phyloP scores from a whole-genome alignment of 2,888 invertebrate species.

The Epinotia nisella region DNA sequence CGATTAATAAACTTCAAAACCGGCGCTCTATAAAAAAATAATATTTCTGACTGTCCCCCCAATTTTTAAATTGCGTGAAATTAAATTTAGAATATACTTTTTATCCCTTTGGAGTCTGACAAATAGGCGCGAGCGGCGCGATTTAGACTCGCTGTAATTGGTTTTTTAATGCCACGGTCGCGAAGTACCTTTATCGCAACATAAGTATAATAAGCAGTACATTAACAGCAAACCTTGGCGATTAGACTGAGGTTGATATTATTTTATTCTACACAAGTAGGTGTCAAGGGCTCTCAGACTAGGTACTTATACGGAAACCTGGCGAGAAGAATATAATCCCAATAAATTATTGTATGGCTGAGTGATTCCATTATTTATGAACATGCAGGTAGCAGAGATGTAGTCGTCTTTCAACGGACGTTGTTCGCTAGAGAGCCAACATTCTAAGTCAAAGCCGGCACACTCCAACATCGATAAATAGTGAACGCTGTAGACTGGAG shows the following conservation, averaged over 20 bases:
- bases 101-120: conserved; percentile 82
- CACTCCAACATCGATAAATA: too few species aligned
- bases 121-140: conserved; percentile 79
- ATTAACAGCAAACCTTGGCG: not conserved
- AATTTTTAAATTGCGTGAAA: conserved; percentile 83
- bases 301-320: too few species aligned
- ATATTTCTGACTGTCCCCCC: conserved; percentile 73
- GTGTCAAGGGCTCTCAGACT: too few species aligned
- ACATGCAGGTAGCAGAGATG: too few species aligned
- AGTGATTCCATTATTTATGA: too few species aligned
- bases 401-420: too few species aligned
- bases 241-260: not conserved
- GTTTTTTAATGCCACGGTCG: conserved; percentile 83
- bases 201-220: not conserved
- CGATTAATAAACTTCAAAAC: conserved; percentile 73
- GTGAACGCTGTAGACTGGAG: too few species aligned
- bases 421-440: too few species aligned
- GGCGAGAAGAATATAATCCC: too few species aligned
- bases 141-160: conserved; percentile 84
- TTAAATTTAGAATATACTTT: conserved; percentile 83
- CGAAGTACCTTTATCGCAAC: conserved; percentile 67
- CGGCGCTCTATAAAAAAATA: conserved; percentile 73
- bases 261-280: too few species aligned
- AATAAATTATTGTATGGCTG: too few species aligned
- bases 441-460: too few species aligned